Conservation (phyloP, 2,888 invertebrate genomes). For the Pherbina coryleti region DNA sequence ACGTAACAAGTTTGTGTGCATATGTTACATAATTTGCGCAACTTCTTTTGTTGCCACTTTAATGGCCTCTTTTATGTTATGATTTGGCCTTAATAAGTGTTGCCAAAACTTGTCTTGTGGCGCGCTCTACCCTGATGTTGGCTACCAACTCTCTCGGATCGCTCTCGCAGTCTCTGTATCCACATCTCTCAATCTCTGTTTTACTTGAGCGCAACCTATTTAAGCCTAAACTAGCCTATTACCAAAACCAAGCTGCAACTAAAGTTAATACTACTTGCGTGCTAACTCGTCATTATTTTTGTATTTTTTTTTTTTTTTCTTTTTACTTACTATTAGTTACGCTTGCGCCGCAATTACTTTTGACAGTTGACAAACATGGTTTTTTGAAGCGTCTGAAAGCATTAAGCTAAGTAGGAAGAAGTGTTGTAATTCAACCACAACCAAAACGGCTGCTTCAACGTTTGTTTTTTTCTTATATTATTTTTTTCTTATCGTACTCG, state of each 20-base stretch:
- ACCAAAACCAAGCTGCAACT: neutral
- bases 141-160: no score
- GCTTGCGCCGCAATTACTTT: conserved; percentile 5
- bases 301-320: neutral
- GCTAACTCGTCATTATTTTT: neutral
- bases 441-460: neutral
- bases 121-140: no score
- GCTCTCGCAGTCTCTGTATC: neutral
- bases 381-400: conserved; percentile 1
- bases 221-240: neutral
- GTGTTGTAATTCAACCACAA: neutral
- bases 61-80: neutral
- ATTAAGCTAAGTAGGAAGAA: conserved; percentile 1
- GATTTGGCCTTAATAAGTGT: conserved; percentile 8
- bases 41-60: no score
- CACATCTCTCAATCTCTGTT: conserved; percentile 11
- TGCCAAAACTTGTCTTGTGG: conserved; percentile 10
- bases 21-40: no score
- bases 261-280: neutral
- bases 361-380: neutral
- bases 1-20: no score
- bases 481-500: neutral
- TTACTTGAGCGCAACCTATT: neutral
- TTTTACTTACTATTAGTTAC: neutral
- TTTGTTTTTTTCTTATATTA: neutral